These are phyloP conservation scores for Pantherophis alleghaniensis DNA, from an alignment of 2,797 vertebrate genomes.

Conservation along the genomic window DNA sequence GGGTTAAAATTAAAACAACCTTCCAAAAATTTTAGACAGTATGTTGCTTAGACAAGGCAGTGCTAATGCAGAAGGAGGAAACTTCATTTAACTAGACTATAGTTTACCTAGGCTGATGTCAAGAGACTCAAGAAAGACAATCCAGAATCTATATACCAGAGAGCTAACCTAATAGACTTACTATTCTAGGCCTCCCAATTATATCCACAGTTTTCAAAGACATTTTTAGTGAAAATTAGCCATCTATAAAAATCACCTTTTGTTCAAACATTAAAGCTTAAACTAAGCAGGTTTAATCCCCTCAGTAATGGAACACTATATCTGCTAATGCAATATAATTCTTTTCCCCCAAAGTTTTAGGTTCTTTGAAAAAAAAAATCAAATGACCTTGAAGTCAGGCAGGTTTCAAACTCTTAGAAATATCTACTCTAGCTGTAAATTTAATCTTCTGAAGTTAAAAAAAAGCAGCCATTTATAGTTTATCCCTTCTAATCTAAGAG, in stretches of 20 bases:
- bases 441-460: not conserved
- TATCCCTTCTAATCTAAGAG: not conserved
- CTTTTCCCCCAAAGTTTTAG: not conserved
- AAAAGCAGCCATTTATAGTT: not conserved
- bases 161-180: not conserved
- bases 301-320: not conserved
- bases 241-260: not conserved
- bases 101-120: not conserved
- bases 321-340: not conserved
- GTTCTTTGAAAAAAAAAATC: not conserved
- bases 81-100: not conserved
- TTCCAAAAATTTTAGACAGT: not conserved
- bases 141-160: not conserved
- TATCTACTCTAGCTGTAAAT: not conserved
- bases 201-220: not conserved
- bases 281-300: not conserved
- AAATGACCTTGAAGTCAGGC: not conserved
- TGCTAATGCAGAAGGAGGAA: not conserved
- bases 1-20: not conserved
- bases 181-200: not conserved
- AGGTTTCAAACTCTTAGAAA: not conserved
- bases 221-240: not conserved
- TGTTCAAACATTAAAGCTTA: not conserved
- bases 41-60: not conserved
- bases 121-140: not conserved